phyloP scores from a whole-genome alignment of 2,797 vertebrate genomes.

The Pteronotus mesoamericanus region DNA sequence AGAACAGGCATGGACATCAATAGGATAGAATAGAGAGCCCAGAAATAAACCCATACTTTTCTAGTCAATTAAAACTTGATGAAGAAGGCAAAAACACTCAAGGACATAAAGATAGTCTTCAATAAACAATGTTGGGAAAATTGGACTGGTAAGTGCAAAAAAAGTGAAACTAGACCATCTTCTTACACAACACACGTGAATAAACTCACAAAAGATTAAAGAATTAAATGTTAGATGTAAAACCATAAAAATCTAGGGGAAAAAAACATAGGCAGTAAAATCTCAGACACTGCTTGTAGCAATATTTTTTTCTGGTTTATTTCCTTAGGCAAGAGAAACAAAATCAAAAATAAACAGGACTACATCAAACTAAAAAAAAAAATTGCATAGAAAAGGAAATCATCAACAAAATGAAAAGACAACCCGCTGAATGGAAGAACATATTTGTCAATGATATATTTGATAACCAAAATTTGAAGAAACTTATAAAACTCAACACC shows the following conservation, averaged over 20 bases:
- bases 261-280: background rate
- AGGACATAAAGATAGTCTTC: background rate
- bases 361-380: background rate
- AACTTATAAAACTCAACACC: background rate
- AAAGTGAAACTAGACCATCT: too few relatives aligned
- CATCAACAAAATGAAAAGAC: background rate
- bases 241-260: background rate
- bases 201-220: background rate
- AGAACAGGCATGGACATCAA: background rate
- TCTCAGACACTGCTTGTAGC: background rate
- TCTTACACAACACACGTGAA: background rate
- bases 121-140: background rate
- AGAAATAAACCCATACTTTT: background rate
- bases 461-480: background rate
- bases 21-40: background rate
- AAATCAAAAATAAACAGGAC: background rate
- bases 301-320: background rate
- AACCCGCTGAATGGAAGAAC: too few relatives aligned
- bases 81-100: background rate
- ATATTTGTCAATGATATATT: too few relatives aligned
- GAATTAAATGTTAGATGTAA: background rate
- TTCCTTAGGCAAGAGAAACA: background rate
- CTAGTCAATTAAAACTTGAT: background rate
- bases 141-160: background rate
- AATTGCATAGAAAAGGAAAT: background rate